Evolutionary conservation across 2,888 invertebrate species (phyloP).

Genomic region (Drosophila kanekoi): DNA sequence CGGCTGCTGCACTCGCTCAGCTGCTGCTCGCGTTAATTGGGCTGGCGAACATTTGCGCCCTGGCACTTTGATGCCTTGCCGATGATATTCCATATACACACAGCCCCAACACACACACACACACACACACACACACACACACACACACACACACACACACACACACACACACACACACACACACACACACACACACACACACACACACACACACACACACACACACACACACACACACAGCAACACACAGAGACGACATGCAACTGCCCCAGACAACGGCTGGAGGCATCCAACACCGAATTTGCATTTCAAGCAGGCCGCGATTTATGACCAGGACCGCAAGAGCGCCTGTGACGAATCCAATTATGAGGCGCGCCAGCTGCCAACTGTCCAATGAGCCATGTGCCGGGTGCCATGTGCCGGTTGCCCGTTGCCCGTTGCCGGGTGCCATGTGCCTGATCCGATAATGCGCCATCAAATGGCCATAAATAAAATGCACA

Average conservation of each 20-base stretch:
- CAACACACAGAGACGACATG: conserved; percentile 29
- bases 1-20: conserved; percentile 9
- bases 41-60: conserved; percentile 65
- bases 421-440: conserved; percentile 18
- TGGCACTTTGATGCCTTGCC: conserved; percentile 77
- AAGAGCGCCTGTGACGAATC: conserved; percentile 76
- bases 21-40: conserved; percentile 72
- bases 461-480: conserved; percentile 78
- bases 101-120: conserved; percentile 15
- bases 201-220: neutral
- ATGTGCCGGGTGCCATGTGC: conserved; percentile 13
- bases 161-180: no score
- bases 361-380: conserved; percentile 79
- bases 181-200: conserved; percentile 7
- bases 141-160: neutral
- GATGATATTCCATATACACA: conserved; percentile 61
- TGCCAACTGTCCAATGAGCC: conserved; percentile 67
- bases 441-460: conserved; percentile 72
- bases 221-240: conserved; percentile 6
- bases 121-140: neutral
- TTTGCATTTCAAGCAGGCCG: conserved; percentile 79
- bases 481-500: conserved; percentile 77
- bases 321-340: conserved; percentile 72
- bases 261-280: conserved; percentile 27
- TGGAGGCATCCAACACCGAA: conserved; percentile 41